These are phyloP conservation scores for Perizoma flavofasciatum DNA, from an alignment of 2,888 invertebrate genomes.

Conservation along the genomic window DNA sequence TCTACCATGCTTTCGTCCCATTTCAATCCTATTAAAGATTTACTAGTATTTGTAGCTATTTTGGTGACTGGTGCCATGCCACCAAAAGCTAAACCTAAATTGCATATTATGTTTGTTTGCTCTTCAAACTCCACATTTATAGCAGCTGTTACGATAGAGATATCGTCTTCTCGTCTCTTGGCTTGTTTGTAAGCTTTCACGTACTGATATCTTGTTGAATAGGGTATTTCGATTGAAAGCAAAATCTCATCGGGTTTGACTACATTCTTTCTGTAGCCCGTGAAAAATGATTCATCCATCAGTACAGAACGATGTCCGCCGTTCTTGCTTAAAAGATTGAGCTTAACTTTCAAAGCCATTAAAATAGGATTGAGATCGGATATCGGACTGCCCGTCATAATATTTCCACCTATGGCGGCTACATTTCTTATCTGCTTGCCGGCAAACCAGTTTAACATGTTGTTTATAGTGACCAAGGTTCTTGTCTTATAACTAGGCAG, in stretches of 20 bases:
- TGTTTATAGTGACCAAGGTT: constrained; percentile 87
- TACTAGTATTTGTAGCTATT: constrained; percentile 88
- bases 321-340: constrained; percentile 85
- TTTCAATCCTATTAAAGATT: constrained; percentile 81
- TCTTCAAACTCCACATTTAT: constrained; percentile 87
- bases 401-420: constrained; percentile 96
- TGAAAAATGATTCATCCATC: constrained; percentile 91
- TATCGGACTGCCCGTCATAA: constrained; percentile 98
- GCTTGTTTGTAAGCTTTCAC: constrained; percentile 93
- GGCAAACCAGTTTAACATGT: constrained; percentile 97
- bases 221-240: constrained; percentile 89
- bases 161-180: constrained; percentile 93
- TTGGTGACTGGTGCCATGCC: constrained; percentile 97
- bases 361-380: constrained; percentile 97
- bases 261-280: constrained; percentile 90
- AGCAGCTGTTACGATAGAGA: constrained; percentile 93
- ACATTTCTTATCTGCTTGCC: constrained; percentile 98
- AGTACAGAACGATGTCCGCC: constrained; percentile 83
- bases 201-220: constrained; percentile 86
- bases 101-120: constrained; percentile 77
- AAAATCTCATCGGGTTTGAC: constrained; percentile 89
- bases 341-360: constrained; percentile 91
- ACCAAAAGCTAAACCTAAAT: constrained; percentile 91
- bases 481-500: constrained; percentile 85
- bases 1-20: constrained; percentile 89